Evolutionary conservation across 2,797 vertebrate genomes (phyloP), one percentile per base, ranked within the genome.

Genomic region (Cyprinodon diabolis): DNA sequence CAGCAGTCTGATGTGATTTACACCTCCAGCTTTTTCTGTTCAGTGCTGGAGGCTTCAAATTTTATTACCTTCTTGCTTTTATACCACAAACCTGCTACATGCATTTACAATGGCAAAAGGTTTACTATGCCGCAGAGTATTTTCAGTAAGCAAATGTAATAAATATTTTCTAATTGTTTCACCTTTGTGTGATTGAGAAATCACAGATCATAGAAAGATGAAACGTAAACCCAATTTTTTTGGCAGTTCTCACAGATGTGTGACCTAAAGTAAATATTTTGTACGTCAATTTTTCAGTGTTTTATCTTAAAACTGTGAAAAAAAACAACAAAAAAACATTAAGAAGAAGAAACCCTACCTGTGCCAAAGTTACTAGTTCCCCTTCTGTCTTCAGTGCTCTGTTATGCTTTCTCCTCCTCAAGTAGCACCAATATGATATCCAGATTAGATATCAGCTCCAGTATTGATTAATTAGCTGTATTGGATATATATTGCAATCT

Each of bases 1-100:
- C 84, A 49, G 51, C 12, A 11, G 63, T 69, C 49, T 93, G 92
- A 93, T 91, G 89, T 84, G 82, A 84, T 71, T 79, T 78, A 69
- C 85, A 83, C 77, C 85, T 84, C 76, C 74, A 89, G 82, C 75
- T 75, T 81, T 72, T 84, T 84, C 82, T 87, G 83, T 85, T 87
- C 84, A 69, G 77, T 84, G 82, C 78, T 77, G 77, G 67, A 55
- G 69, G 82, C 69, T 87, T 88, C 86, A 71, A 86, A 71, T 74
- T 72, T 66, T 57, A 78, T 78, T 82, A 45, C 71, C 73, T 72
- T 52, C 55, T 55, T 76, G 30, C 23, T 69, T 79, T 60, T 40
- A 48, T n/a, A 77, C 56, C 56, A 73, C 49, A 74, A 62, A 78
- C 79, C 69, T 68, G 67, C 87, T 71, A 58, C 45, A 73, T 48